Conservation (phyloP, 2,797 vertebrate species). For the Zenarchopterus dispar region DNA sequence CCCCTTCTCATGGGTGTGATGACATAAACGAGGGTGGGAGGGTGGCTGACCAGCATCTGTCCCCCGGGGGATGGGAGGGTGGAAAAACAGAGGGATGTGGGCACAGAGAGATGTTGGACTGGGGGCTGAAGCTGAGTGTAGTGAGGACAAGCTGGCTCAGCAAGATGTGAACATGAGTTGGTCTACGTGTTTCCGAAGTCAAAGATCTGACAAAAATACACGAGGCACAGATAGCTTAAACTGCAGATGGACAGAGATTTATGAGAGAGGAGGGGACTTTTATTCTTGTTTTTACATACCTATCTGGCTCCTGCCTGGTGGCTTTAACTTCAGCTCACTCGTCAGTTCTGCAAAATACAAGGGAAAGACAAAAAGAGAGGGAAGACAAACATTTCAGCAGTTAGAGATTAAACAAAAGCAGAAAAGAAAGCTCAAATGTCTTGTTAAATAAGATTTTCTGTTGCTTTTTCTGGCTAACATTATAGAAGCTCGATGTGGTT, state of each 20-base stretch:
- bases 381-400: not conserved
- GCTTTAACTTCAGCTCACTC: slow-evolving; percentile 86
- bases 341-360: slow-evolving; percentile 84
- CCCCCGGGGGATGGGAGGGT: slow-evolving; percentile 31
- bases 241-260: not conserved
- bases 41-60: slow-evolving; percentile 36
- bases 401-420: slow-evolving; percentile 6
- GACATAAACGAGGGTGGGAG: slow-evolving; percentile 17
- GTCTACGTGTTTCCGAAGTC: not conserved
- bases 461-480: slow-evolving; percentile 29
- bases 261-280: not conserved
- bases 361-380: slow-evolving; percentile 10
- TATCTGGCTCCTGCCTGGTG: slow-evolving; percentile 85
- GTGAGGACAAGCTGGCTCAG: slow-evolving; percentile 17
- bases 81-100: slow-evolving; percentile 14
- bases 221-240: not conserved
- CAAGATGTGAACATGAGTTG: slow-evolving; percentile 12
- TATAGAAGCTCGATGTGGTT: slow-evolving; percentile 41
- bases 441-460: slow-evolving; percentile 17
- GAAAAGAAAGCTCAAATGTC: slow-evolving; percentile 7
- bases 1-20: not conserved
- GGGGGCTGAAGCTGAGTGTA: slow-evolving; percentile 20
- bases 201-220: not conserved
- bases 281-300: slow-evolving; percentile 70
- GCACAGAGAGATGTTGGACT: slow-evolving; percentile 10